These are phyloP conservation scores for Dermatophagoides farinae DNA, from an alignment of 1,140 invertebrate genomes.

Conservation along the genomic window DNA sequence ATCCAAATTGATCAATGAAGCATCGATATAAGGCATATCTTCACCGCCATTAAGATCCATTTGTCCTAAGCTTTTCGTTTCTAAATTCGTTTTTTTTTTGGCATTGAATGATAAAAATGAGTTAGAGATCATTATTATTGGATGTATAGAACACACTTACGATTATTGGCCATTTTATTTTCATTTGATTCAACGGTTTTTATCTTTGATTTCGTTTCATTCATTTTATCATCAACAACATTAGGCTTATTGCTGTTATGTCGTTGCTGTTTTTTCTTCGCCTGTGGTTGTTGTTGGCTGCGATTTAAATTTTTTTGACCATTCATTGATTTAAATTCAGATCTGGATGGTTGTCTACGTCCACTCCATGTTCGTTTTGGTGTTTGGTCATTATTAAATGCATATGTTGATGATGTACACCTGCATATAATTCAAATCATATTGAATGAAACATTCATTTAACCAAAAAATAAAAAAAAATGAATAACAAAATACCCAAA, in stretches of 20 bases:
- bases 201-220: background rate
- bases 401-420: constrained; percentile 1
- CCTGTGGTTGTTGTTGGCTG: too few relatives aligned
- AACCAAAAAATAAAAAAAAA: background rate
- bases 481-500: constrained; percentile 3
- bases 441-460: too few relatives aligned
- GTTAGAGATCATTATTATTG: background rate
- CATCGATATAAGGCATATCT: constrained; percentile 2
- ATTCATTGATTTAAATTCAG: too few relatives aligned
- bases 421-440: background rate
- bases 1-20: background rate
- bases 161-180: background rate
- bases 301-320: too few relatives aligned
- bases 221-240: background rate
- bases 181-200: background rate
- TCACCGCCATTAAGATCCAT: background rate
- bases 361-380: background rate
- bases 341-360: background rate
- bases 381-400: background rate
- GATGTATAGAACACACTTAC: background rate
- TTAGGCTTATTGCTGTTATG: background rate
- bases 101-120: too few relatives aligned
- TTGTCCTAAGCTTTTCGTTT: too few relatives aligned
- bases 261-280: too few relatives aligned
- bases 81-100: too few relatives aligned